Evolutionary conservation across 2,113 vertebrate species (phyloP).

Genomic region (Arizona elegans): DNA sequence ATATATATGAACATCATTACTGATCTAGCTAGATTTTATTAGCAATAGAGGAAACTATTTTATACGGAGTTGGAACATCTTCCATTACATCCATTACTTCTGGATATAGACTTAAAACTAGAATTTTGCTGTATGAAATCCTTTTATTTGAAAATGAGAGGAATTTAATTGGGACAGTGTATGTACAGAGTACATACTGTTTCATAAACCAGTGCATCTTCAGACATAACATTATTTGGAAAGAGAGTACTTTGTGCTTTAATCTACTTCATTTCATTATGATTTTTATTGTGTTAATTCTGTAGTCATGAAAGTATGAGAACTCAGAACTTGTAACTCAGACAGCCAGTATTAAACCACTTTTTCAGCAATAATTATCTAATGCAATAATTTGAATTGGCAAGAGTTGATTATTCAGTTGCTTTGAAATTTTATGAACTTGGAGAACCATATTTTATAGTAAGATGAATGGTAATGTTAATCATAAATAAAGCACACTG

Average conservation of each 20-base stretch:
- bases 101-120: neutral
- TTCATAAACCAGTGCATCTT: neutral
- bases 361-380: neutral
- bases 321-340: neutral
- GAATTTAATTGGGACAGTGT: neutral
- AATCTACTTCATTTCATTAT: constrained; percentile 10
- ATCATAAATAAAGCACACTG: neutral
- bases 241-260: neutral
- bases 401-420: neutral
- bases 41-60: neutral
- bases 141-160: neutral
- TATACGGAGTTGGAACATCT: neutral
- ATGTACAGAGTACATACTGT: neutral
- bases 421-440: neutral
- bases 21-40: neutral
- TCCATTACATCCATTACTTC: neutral
- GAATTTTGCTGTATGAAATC: neutral
- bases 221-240: neutral
- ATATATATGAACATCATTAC: neutral
- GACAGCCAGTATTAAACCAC: neutral
- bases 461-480: neutral
- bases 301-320: neutral
- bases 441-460: neutral
- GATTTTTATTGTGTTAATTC: neutral
- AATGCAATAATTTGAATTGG: neutral